Base-by-base conservation (phyloP, 1,140 invertebrate species). In the Sycophaga agraensis region DNA sequence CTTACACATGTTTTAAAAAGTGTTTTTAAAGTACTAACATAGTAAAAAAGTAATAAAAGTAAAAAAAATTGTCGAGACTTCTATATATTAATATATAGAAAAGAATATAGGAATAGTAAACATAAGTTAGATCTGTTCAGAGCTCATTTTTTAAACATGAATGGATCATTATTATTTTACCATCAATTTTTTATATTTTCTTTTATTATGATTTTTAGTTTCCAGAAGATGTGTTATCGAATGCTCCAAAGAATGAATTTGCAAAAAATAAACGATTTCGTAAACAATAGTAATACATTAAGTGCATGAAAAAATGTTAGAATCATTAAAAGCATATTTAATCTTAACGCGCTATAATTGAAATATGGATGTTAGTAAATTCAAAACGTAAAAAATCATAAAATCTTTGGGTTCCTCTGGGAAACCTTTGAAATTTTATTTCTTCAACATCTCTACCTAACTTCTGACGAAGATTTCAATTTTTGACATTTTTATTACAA, bases 201-300 rank as follows among this genome's bases (percentile, higher is more conserved):
- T 62, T 50, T 63, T 50, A 49, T 63, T 56, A 43, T 62, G 8
- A 40, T 56, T 63, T 62, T 34, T 63, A 63, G 60, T 63, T 56
- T 35, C 60, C 53, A 50, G 45, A 42, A 56, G 46, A 56, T 45
- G 58, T 34, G 39, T 34, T 40, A 59, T 43, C 28, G 6, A 58
- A 58, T 50, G 26, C 46, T 51, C 24, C 58, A 60, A 53, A 22
- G 49, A 60, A 53, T 45, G 17, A 53, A 43, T 34, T 12, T 22
- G 26, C 43, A 51, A 34, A 42, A 59, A 59, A 51, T 31, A 51
- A 53, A 50, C 17, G 31, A 28, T 26, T 53, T 46, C 37, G 39
- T 51, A 51, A 43, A 53, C 37, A 16, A 42, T 21, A 16, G 4
- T 53, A 51, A 43, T 43, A 22, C 28, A 48, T 28, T 39, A 39